Evolutionary conservation across 2,797 vertebrate species (phyloP).

Genomic region (Austrolebias charrua): DNA sequence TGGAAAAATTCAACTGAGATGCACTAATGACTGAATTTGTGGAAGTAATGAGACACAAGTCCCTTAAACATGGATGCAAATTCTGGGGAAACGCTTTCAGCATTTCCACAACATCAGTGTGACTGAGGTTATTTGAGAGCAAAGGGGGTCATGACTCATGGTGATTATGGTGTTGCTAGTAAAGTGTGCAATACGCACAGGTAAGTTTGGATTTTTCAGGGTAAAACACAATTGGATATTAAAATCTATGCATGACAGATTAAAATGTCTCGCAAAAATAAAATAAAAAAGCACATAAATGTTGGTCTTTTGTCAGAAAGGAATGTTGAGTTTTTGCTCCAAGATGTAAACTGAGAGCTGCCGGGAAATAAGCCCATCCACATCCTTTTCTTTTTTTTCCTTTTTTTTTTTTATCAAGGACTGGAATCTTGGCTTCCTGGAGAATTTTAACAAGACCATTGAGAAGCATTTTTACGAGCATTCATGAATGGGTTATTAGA

Average conservation of each 20-base stretch:
- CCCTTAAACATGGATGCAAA: background rate
- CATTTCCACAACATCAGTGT: background rate
- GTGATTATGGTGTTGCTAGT: background rate
- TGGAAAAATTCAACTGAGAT: background rate
- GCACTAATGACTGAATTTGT: background rate
- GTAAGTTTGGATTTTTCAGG: background rate
- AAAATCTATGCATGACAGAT: background rate
- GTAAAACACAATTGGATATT: slow-evolving; percentile 6
- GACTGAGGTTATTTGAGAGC: background rate
- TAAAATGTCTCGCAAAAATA: background rate
- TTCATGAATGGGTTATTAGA: background rate
- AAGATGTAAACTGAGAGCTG: slow-evolving; percentile 8
- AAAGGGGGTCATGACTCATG: background rate
- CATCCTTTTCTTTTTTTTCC: background rate
- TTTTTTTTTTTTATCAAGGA: background rate
- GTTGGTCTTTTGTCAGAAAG: background rate
- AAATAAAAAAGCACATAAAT: background rate
- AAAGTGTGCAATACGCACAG: background rate
- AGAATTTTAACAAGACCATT: background rate
- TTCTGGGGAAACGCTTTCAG: background rate
- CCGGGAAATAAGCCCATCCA: slow-evolving; percentile 1
- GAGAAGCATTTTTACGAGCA: background rate
- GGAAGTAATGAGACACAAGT: background rate
- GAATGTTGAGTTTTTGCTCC: slow-evolving; percentile 4
- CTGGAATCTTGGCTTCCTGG: slow-evolving; percentile 7